A percentile compares a stretch with the other conserved stretches of the same genome.
phyloP scores from a whole-genome alignment of 2,888 invertebrate species.

The Linhomoeus sp. region DNA sequence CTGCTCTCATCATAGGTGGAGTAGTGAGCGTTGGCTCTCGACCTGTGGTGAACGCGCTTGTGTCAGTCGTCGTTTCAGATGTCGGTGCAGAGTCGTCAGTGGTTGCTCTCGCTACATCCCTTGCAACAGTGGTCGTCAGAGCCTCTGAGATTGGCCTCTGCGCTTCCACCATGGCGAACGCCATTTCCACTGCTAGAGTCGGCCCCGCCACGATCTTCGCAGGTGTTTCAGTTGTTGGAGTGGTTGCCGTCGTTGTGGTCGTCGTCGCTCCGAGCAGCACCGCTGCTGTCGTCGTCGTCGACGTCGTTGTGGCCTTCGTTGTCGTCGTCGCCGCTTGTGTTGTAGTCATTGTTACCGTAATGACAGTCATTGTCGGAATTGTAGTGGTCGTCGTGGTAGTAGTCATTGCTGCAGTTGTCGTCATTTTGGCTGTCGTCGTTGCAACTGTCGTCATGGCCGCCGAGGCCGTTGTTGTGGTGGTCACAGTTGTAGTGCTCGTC shows the following conservation, averaged over 20 bases:
- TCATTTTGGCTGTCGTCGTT: not conserved
- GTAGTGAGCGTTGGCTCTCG: no score
- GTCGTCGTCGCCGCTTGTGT: not conserved
- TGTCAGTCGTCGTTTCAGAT: no score
- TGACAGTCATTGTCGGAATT: not conserved
- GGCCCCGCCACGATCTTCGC: no score
- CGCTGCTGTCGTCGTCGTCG: not conserved
- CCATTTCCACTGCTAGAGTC: no score
- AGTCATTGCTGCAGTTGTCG: not conserved
- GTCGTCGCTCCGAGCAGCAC: not conserved
- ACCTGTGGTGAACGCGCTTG: no score
- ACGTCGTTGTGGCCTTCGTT: not conserved
- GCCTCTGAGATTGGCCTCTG: no score
- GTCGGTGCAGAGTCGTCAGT: no score
- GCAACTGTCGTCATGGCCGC: not conserved
- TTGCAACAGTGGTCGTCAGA: no score
- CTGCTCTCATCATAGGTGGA: no score
- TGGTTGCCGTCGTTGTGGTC: not conserved
- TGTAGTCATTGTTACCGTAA: not conserved
- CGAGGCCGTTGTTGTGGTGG: not conserved
- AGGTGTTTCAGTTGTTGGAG: conserved; percentile 3
- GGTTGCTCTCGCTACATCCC: no score
- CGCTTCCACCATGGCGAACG: no score
- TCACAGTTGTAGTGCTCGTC: not conserved
- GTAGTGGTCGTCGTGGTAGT: not conserved